Conservation (phyloP, 2,113 vertebrate species). For the Noctilio leporinus region DNA sequence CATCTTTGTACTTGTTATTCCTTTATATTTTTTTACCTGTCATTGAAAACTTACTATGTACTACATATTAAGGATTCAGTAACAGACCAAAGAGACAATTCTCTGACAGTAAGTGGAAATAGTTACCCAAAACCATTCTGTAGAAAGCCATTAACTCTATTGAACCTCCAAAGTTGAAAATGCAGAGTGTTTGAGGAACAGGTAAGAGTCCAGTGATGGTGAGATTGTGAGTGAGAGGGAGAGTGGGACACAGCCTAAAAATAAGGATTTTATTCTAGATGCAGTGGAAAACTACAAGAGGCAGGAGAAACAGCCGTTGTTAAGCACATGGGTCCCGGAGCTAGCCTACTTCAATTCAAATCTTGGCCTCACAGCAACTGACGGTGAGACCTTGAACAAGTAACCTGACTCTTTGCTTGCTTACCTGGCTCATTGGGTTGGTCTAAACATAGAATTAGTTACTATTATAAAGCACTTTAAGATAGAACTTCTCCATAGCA, state of each 20-base stretch:
- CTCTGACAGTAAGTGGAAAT: neutral
- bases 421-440: neutral
- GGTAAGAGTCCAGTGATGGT: neutral
- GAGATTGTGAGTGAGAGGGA: neutral
- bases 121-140: neutral
- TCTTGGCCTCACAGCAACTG: neutral
- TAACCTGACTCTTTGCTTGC: neutral
- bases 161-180: neutral
- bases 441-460: neutral
- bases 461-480: no score
- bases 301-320: no score
- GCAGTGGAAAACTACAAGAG: neutral
- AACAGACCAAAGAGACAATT: neutral
- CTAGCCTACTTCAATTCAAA: neutral
- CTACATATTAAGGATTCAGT: neutral
- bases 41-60: neutral
- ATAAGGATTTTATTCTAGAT: neutral
- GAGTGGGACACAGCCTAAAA: accelerated
- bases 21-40: neutral
- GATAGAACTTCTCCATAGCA: no score
- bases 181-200: neutral
- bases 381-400: neutral
- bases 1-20: neutral
- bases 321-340: neutral
- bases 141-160: neutral